A percentile compares a stretch with the other conserved stretches of the same genome.
These are phyloP conservation scores for Harpalus rubripes DNA, from an alignment of 2,888 invertebrate genomes.

Conservation along the genomic window DNA sequence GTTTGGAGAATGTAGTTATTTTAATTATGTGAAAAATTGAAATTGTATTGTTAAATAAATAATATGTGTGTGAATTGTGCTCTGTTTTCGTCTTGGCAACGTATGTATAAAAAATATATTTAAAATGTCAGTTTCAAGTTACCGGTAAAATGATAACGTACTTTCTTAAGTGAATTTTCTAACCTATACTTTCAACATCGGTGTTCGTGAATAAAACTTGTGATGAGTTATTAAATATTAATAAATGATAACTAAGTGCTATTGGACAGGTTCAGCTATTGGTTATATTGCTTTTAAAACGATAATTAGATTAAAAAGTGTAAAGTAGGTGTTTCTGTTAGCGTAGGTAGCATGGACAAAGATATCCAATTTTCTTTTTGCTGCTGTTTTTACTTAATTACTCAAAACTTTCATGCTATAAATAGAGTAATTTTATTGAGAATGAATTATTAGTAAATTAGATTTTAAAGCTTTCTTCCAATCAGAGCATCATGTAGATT, in stretches of 20 bases:
- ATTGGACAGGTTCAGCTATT: constrained; percentile 20
- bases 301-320: constrained; percentile 36
- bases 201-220: constrained; percentile 49
- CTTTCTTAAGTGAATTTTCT: constrained; percentile 39
- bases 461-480: constrained; percentile 11
- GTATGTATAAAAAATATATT: constrained; percentile 36
- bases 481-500: constrained; percentile 6
- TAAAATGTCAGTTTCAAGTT: constrained; percentile 19
- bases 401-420: constrained; percentile 5
- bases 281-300: constrained; percentile 18
- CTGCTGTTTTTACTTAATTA: constrained; percentile 20
- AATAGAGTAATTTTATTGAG: constrained; percentile 18
- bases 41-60: constrained; percentile 51
- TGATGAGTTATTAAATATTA: constrained; percentile 20
- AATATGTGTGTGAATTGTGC: constrained; percentile 55
- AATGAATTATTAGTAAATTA: background rate
- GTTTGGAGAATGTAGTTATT: constrained; percentile 49
- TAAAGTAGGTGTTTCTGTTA: constrained; percentile 43
- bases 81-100: constrained; percentile 14
- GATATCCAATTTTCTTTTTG: constrained; percentile 45
- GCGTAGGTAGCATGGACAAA: constrained; percentile 54
- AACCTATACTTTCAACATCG: constrained; percentile 28
- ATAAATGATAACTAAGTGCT: constrained; percentile 37
- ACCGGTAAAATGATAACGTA: constrained; percentile 47
- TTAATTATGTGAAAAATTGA: constrained; percentile 54